These are phyloP conservation scores for Anadara kagoshimensis DNA, from an alignment of 1,140 invertebrate species.

Conservation along the genomic window DNA sequence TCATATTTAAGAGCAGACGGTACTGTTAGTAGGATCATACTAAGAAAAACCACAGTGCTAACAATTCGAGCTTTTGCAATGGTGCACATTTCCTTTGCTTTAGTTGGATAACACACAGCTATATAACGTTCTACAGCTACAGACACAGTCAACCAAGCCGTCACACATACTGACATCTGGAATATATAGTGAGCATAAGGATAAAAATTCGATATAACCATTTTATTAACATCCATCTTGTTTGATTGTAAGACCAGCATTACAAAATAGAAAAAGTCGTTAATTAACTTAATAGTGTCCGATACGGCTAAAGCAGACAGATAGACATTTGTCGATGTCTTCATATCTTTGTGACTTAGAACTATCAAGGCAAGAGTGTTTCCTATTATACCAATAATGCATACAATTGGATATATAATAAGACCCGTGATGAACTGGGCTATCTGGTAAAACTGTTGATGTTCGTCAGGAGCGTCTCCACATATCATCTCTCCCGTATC, in stretches of 20 bases:
- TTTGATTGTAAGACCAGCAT: conserved; percentile 75
- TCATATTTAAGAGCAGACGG: conserved; percentile 69
- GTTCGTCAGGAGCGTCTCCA: conserved; percentile 1
- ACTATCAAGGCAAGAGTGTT: conserved; percentile 85
- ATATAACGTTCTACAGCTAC: conserved; percentile 97
- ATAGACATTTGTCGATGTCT: conserved; percentile 84
- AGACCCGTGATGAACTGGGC: conserved; percentile 70
- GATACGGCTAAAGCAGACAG: conserved; percentile 84
- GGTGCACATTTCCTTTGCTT: conserved; percentile 91
- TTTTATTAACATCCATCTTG: conserved; percentile 53
- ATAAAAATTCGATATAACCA: conserved; percentile 61
- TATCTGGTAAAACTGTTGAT: conserved; percentile 61
- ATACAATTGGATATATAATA: conserved; percentile 82
- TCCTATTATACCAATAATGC: conserved; percentile 83
- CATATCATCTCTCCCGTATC: neutral
- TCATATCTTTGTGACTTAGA: conserved; percentile 83
- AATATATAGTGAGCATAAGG: conserved; percentile 73
- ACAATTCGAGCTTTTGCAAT: conserved; percentile 59
- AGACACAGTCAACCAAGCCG: conserved; percentile 96
- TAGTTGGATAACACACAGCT: conserved; percentile 93
- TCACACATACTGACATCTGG: conserved; percentile 69
- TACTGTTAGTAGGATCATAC: conserved; percentile 63
- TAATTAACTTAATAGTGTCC: conserved; percentile 84
- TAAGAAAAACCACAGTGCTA: conserved; percentile 61
- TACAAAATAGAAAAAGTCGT: conserved; percentile 81